phyloP scores from a whole-genome alignment of 2,113 vertebrate genomes.

The Tragelaphus strepsiceros region DNA sequence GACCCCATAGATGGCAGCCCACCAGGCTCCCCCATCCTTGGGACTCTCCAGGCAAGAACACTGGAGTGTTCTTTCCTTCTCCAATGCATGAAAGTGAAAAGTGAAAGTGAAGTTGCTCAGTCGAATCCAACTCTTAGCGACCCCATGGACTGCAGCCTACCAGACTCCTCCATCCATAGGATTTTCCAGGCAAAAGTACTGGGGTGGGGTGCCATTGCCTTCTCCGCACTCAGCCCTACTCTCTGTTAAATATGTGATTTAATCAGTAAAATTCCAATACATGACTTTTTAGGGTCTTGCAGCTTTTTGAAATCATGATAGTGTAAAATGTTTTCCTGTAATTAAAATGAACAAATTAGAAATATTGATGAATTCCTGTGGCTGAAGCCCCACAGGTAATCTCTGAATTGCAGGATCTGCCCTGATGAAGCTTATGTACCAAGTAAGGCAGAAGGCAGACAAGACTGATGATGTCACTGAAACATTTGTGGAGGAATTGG shows the following conservation, averaged over 20 bases:
- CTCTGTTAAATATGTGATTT: background rate
- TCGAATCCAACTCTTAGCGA: background rate
- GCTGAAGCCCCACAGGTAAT: background rate
- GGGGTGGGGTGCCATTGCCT: too few species aligned
- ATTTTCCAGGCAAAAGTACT: background rate
- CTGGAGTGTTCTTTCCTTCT: too few species aligned
- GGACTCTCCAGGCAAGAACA: too few species aligned
- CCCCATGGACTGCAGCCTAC: background rate
- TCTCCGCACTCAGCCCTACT: background rate
- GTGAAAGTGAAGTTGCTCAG: background rate
- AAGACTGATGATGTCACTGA: background rate
- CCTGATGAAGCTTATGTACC: background rate
- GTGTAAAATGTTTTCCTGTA: slow-evolving; percentile 15
- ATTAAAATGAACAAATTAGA: slow-evolving; percentile 36
- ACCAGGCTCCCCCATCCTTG: too few species aligned
- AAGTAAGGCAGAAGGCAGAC: background rate
- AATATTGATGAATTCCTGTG: slow-evolving; percentile 14
- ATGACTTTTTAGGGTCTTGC: background rate
- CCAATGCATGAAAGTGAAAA: too few species aligned
- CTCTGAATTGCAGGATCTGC: background rate
- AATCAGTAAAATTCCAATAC: slow-evolving; percentile 24
- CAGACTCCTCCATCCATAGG: background rate
- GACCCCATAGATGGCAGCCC: too few species aligned
- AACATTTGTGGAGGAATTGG: background rate
- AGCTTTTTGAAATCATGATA: slow-evolving; percentile 21